Evolutionary conservation across 1,140 invertebrate genomes (phyloP), one percentile per base, ranked within the genome.

Genomic region (Stratiolaelaps scimitus): DNA sequence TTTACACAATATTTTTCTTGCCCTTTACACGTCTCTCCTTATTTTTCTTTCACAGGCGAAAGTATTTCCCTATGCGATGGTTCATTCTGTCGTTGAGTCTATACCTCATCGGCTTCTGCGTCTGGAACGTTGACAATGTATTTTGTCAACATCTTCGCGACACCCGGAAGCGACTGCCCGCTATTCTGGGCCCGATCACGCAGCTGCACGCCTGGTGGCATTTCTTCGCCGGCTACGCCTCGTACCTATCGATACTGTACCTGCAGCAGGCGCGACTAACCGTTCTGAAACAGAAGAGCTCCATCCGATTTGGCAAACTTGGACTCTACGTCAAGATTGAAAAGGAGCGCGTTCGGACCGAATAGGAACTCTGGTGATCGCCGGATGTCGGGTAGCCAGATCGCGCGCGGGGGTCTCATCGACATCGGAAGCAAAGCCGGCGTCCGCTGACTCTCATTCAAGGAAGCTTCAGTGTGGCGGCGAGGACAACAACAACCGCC

Each of bases 141-240:
- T 70, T 65, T 40, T 71, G 70, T 44, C 15, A 30, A 43, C 15
- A 64, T 17, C 48, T 71, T 17, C n/a, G 48, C 6, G 17, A 15
- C 34, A 6, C 69, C n/a, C 44, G 69, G 44, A 5, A 64, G 43
- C 13, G 17, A n/a, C 26, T 67, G 34, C 70, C 70, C 7, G 47
- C 23, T 15, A 10, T 69, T n/a, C 29, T 69, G 1, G 20, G n/a
- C 26, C 72, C 73, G 19, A 66, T 75, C 0, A 73, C 71, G 7
- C 74, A 75, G 67, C 65, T 75, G 19, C 74, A 75, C 70, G 74
- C 72, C 29, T 73, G 72, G 69, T 75, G 74, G 74, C 74, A 75
- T 68, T 67, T 73, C 44, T 67, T 74, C 0, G 70, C 72, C 64
- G 73, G 73, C 17, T 73, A 73, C 13, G 64, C 26, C 26, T 60